Percentiles rank a stretch among this genome's conserved stretches.
These are phyloP conservation scores for Andrena bicolor DNA, from an alignment of 2,888 invertebrate species.

Conservation along the genomic window DNA sequence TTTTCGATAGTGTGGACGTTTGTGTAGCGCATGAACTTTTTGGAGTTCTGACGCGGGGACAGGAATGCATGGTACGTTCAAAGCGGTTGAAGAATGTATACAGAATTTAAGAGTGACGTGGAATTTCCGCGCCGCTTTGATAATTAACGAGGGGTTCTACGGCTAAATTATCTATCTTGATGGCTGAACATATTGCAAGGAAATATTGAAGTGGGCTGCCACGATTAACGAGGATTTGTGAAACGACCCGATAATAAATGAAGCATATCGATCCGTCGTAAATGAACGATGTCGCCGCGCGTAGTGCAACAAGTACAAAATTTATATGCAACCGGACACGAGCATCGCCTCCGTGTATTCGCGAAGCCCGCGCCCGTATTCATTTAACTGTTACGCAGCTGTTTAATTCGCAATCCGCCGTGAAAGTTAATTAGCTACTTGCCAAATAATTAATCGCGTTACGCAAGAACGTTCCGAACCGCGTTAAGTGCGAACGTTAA, in stretches of 20 bases:
- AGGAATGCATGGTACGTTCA: background rate
- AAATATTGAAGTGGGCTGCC: slow-evolving; percentile 1
- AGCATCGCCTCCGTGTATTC: background rate
- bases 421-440: slow-evolving; percentile 5
- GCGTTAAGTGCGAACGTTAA: background rate
- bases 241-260: slow-evolving; percentile 25
- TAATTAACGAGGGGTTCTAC: background rate
- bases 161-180: background rate
- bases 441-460: slow-evolving; percentile 16
- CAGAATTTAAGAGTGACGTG: background rate
- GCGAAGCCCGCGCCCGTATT: background rate
- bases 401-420: background rate
- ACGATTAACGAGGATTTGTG: slow-evolving; percentile 4
- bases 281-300: slow-evolving; percentile 6
- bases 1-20: no score
- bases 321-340: slow-evolving; percentile 24
- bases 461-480: background rate
- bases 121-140: background rate
- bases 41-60: no score
- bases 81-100: background rate
- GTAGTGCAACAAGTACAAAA: slow-evolving; percentile 60
- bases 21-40: no score
- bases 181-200: background rate
- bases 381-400: background rate
- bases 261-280: slow-evolving; percentile 29